phyloP scores from a whole-genome alignment of 2,888 invertebrate genomes.

The Megaustenia siamemsis region DNA sequence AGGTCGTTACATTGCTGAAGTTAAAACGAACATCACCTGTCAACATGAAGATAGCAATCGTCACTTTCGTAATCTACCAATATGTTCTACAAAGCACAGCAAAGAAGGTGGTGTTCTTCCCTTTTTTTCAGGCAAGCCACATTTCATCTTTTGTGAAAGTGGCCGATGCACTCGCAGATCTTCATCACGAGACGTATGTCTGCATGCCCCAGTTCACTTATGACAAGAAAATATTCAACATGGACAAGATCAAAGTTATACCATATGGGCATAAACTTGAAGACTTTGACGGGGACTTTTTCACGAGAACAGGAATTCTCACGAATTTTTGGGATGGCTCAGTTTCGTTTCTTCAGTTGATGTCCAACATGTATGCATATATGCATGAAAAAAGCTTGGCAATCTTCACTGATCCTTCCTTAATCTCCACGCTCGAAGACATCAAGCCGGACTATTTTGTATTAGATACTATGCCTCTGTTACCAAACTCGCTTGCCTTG shows the following conservation, averaged over 20 bases:
- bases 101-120: constrained; percentile 35
- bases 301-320: neutral
- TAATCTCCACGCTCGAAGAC: constrained; percentile 5
- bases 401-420: neutral
- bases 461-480: constrained; percentile 19
- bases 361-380: neutral
- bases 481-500: neutral
- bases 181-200: constrained; percentile 44
- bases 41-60: neutral
- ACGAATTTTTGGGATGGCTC: constrained; percentile 3
- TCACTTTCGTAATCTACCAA: neutral
- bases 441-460: constrained; percentile 47
- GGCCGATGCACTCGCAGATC: constrained; percentile 27
- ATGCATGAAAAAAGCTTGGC: neutral
- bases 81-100: neutral
- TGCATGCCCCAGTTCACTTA: constrained; percentile 24
- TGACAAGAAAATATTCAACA: neutral
- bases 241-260: neutral
- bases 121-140: constrained; percentile 45
- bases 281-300: neutral
- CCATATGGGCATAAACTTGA: constrained; percentile 31
- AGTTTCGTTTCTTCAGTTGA: neutral
- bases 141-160: constrained; percentile 39
- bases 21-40: neutral
- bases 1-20: neutral